Percentiles rank a stretch among this genome's conserved stretches.
phyloP scores from a whole-genome alignment of 2,113 vertebrate species.

The Salvelinus fontinalis region DNA sequence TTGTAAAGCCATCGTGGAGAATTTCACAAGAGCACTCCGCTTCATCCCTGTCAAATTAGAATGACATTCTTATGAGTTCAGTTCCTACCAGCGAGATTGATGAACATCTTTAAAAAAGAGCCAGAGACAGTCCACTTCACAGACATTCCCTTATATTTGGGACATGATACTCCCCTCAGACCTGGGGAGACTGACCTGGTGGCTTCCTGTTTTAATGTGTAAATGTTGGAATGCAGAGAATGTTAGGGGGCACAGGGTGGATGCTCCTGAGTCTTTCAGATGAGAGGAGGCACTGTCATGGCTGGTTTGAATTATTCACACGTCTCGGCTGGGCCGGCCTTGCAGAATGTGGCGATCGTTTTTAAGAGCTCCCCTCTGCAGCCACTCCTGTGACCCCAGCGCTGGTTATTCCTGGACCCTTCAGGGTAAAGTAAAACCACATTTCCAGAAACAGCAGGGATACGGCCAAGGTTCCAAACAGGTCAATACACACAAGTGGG shows the following conservation, averaged over 20 bases:
- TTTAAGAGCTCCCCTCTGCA: slow-evolving; percentile 20
- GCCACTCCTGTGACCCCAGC: not conserved
- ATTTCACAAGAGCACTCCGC: slow-evolving; percentile 52
- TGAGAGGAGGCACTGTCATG: not conserved
- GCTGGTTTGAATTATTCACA: slow-evolving; percentile 53
- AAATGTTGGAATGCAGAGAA: slow-evolving; percentile 59
- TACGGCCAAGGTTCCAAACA: slow-evolving; percentile 7
- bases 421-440: not conserved
- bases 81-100: slow-evolving; percentile 1
- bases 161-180: not conserved
- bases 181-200: not conserved
- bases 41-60: slow-evolving; percentile 27
- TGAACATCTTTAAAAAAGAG: not conserved
- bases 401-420: slow-evolving; percentile 30
- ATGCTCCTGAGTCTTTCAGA: slow-evolving; percentile 9
- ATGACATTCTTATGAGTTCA: slow-evolving; percentile 52
- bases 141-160: not conserved
- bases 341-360: slow-evolving; percentile 30
- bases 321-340: slow-evolving; percentile 16
- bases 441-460: slow-evolving; percentile 19
- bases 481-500: slow-evolving; percentile 16
- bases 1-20: slow-evolving; percentile 39
- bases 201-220: slow-evolving; percentile 45
- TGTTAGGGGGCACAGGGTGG: slow-evolving; percentile 42
- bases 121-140: not conserved